Percentiles rank a stretch among this genome's conserved stretches.
Evolutionary conservation across 1,140 invertebrate species (phyloP).

Genomic region (Philotrypesis tridentata): DNA sequence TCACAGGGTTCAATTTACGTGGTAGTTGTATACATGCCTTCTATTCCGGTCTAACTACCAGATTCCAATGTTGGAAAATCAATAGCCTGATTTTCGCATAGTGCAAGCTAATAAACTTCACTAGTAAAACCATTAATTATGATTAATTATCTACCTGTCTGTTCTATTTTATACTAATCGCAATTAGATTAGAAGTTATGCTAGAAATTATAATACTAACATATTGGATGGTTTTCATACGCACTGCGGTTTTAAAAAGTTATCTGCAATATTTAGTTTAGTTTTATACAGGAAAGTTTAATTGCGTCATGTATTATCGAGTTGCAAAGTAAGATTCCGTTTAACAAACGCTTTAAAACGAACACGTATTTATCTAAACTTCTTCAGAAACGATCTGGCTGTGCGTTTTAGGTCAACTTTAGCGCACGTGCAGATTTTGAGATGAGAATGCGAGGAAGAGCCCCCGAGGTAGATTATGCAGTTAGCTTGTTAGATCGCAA

Average conservation of each 20-base stretch:
- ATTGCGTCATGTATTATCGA: too few relatives aligned
- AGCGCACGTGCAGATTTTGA: not conserved
- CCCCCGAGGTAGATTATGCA: not conserved
- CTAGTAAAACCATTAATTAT: conserved; percentile 47
- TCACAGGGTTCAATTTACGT: not conserved
- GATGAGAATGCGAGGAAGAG: not conserved
- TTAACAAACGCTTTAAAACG: not conserved
- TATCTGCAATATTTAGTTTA: too few relatives aligned
- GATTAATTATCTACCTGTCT: conserved; percentile 51
- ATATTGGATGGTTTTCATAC: too few relatives aligned
- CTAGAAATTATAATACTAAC: too few relatives aligned
- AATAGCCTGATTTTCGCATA: not conserved
- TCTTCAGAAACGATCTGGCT: not conserved
- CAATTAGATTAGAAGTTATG: too few relatives aligned
- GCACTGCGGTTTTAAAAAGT: too few relatives aligned
- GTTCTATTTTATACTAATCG: too few relatives aligned
- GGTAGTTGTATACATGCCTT: not conserved
- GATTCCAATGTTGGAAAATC: conserved; percentile 2
- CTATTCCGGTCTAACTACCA: not conserved
- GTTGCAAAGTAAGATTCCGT: not conserved
- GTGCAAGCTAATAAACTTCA: conserved; percentile 46
- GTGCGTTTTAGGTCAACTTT: not conserved
- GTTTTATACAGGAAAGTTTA: too few relatives aligned
- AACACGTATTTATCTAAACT: not conserved
- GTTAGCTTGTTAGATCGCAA: not conserved